phyloP scores from a whole-genome alignment of 2,113 vertebrate species.

The Psephotus haematonotus region DNA sequence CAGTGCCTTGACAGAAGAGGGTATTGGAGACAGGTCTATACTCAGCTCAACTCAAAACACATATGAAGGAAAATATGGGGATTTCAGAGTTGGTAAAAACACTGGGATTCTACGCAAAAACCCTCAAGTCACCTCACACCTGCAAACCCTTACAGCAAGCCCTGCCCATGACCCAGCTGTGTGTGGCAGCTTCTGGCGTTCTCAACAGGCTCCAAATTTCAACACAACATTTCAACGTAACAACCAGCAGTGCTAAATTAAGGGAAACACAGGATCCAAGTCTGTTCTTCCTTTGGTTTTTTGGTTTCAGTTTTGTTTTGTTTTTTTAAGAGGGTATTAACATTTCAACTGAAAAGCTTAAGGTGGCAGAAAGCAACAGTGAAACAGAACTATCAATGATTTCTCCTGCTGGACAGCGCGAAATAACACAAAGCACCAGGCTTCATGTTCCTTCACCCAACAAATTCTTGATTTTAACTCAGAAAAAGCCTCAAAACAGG shows the following conservation, averaged over 20 bases:
- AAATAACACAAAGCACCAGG: not conserved
- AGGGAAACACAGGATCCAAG: not conserved
- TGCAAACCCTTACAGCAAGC: not conserved
- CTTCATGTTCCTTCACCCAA: not conserved
- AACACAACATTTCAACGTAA: not conserved
- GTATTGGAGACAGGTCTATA: not conserved
- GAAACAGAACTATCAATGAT: not conserved
- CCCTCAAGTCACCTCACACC: not conserved
- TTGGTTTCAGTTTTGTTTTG: not conserved
- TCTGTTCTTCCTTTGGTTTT: not conserved
- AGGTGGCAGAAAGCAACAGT: not conserved
- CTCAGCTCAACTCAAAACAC: not conserved
- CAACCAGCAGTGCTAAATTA: not conserved
- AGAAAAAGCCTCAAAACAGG: not conserved
- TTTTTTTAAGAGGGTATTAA: not conserved
- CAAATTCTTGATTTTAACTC: not conserved
- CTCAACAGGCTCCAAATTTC: not conserved
- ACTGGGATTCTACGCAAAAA: not conserved
- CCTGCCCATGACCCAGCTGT: not conserved
- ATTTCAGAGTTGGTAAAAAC: not conserved
- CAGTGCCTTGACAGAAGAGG: fast-evolving
- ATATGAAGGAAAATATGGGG: fast-evolving
- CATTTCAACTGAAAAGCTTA: not conserved
- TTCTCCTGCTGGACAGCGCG: not conserved
- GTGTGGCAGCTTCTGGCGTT: not conserved